Percentiles rank a stretch among this genome's conserved stretches.
These are phyloP conservation scores for Teleogryllus occipitalis DNA, from an alignment of 1,140 invertebrate genomes.

Conservation along the genomic window DNA sequence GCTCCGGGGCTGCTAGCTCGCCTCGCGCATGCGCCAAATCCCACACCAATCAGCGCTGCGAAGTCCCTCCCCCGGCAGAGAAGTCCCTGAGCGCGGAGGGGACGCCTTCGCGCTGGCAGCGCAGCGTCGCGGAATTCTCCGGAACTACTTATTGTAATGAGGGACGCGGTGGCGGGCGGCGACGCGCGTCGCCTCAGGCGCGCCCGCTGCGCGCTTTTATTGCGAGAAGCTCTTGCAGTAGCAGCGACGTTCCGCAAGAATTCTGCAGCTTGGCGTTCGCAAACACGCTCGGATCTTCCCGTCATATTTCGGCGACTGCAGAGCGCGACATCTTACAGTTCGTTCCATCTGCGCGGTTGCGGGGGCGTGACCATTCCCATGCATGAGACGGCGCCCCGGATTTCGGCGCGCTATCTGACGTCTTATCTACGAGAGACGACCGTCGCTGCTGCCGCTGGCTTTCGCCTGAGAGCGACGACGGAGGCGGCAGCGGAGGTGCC, in stretches of 20 bases:
- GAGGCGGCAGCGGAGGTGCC: neutral
- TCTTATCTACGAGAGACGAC: neutral
- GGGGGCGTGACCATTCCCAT: neutral
- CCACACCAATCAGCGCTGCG: neutral
- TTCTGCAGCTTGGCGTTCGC: too few relatives aligned
- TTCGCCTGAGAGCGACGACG: neutral
- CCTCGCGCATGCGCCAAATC: neutral
- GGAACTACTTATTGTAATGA: neutral
- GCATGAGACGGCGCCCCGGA: neutral
- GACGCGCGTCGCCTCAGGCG: too few relatives aligned
- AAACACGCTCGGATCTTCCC: too few relatives aligned
- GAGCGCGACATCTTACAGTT: too few relatives aligned
- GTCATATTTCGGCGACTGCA: too few relatives aligned
- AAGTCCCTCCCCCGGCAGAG: neutral
- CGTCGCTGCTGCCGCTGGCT: neutral
- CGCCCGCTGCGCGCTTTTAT: too few relatives aligned
- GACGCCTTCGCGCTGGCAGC: neutral
- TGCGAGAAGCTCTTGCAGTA: too few relatives aligned
- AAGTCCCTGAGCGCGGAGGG: neutral
- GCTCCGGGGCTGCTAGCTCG: neutral
- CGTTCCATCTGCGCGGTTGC: too few relatives aligned
- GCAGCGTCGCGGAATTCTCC: neutral
- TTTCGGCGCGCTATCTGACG: neutral
- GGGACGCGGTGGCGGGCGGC: too few relatives aligned
- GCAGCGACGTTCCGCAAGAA: too few relatives aligned